Percentiles rank a stretch among this genome's conserved stretches.
phyloP scores from a whole-genome alignment of 2,113 vertebrate species.

The Sander lucioperca region DNA sequence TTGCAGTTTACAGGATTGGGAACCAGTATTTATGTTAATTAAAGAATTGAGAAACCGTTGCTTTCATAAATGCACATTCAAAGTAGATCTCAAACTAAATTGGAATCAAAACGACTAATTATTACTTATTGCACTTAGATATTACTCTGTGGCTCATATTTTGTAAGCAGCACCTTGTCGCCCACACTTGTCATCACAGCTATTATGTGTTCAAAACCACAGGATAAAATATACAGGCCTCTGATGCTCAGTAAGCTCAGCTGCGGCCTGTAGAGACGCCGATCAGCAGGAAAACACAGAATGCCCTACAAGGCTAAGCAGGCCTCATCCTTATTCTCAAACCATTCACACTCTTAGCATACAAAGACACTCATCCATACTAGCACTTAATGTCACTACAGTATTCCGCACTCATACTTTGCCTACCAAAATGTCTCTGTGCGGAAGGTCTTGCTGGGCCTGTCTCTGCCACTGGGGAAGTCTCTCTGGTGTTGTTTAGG shows the following conservation, averaged over 20 bases:
- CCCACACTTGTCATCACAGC: slow-evolving; percentile 17
- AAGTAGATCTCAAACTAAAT: neutral
- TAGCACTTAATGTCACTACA: slow-evolving; percentile 40
- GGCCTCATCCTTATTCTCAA: slow-evolving; percentile 54
- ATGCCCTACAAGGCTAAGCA: slow-evolving; percentile 58
- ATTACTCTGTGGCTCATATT: neutral
- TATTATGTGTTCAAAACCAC: slow-evolving; percentile 31
- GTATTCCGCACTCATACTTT: slow-evolving; percentile 58
- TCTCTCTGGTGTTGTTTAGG: slow-evolving; percentile 61
- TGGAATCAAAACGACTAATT: neutral
- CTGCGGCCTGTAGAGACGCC: slow-evolving; percentile 58
- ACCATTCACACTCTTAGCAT: slow-evolving; percentile 57
- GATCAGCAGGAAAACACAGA: slow-evolving; percentile 59
- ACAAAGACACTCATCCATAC: slow-evolving; percentile 47
- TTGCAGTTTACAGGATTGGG: neutral
- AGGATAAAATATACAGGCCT: slow-evolving; percentile 51
- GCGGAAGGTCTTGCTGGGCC: slow-evolving; percentile 57
- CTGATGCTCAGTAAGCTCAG: slow-evolving; percentile 54
- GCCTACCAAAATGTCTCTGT: slow-evolving; percentile 70
- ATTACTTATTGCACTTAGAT: neutral
- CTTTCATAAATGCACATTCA: neutral
- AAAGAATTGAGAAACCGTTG: neutral
- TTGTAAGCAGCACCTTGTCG: slow-evolving; percentile 2
- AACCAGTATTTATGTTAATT: neutral
- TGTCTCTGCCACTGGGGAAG: slow-evolving; percentile 54